phyloP scores from a whole-genome alignment of 2,888 invertebrate genomes.

The Liopterus haemorrhoidalis region DNA sequence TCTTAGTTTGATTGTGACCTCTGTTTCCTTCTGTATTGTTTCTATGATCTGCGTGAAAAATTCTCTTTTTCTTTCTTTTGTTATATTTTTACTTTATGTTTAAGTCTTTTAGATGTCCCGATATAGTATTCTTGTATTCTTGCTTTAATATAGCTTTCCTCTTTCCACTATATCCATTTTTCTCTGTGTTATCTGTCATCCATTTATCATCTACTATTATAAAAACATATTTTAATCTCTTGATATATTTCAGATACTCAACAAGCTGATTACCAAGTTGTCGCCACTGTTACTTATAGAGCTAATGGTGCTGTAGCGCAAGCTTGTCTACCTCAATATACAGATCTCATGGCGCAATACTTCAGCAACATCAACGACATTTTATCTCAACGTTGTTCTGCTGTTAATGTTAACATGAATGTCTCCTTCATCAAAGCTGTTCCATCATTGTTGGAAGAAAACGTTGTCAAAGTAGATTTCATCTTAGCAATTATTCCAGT shows the following conservation, averaged over 20 bases:
- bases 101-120: no score
- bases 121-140: no score
- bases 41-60: no score
- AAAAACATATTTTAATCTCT: constrained; percentile 18
- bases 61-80: no score
- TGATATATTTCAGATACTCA: constrained; percentile 63
- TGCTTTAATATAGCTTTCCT: no score
- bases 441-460: constrained; percentile 76
- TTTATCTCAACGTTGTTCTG: constrained; percentile 86
- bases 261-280: constrained; percentile 90
- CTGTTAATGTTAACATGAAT: constrained; percentile 90
- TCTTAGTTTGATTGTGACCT: no score
- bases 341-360: constrained; percentile 74
- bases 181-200: no score
- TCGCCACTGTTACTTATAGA: constrained; percentile 77
- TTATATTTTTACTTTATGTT: no score
- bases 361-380: constrained; percentile 72
- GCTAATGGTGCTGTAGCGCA: constrained; percentile 85
- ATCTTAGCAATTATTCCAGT: constrained; percentile 81
- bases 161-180: no score
- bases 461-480: constrained; percentile 85
- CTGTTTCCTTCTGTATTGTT: no score
- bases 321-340: constrained; percentile 78
- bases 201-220: constrained; percentile 9
- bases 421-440: constrained; percentile 81